Evolutionary conservation across 2,797 vertebrate species (phyloP), one percentile per base, ranked within the genome.

Genomic region (Oryzias sinensis): DNA sequence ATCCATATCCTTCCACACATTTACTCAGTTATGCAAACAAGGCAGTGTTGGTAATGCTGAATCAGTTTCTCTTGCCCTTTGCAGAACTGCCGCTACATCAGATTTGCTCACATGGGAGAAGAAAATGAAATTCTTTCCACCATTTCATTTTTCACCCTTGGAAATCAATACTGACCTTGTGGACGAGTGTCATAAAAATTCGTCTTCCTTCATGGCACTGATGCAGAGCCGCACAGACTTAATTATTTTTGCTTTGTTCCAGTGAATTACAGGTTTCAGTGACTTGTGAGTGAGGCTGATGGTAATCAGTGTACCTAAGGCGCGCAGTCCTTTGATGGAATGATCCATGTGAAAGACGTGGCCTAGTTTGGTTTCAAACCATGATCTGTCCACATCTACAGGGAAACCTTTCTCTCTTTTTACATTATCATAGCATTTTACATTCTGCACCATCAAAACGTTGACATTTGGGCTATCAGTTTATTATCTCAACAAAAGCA

Each of bases 91-190:
- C 52, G 52, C 63, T 51, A 20, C 66, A 76, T 78, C 61, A 61
- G 59, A 78, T 76, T 49, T 62, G 66, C 73, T 84, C 73, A 70
- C 33, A 58, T 58, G 70, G 60, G 72, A 80, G 53, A 1, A 29
- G 24, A 65, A 29, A 72, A 70, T 22, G 2, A 55, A 68, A 54
- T 50, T 56, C 18, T 57, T 66, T 62, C 72, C 53, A 57, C 22
- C 25, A 46, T 68, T 84, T 79, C 8, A 70, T 67, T 76, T 40
- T 64, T 56, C 41, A 49, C 53, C 51, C 58, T 63, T 70, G 42
- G 68, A 83, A 84, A 83, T 82, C 74, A 67, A 68, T 71, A 50
- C 25, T 44, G 70, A 78, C 76, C 72, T 74, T 63, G 54, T 55
- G 54, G 72, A 68, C 3, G 61, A 76, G 62, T 37, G 14, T 60